Conservation (phyloP, 2,113 vertebrate species). For the Scytalopus superciliaris region DNA sequence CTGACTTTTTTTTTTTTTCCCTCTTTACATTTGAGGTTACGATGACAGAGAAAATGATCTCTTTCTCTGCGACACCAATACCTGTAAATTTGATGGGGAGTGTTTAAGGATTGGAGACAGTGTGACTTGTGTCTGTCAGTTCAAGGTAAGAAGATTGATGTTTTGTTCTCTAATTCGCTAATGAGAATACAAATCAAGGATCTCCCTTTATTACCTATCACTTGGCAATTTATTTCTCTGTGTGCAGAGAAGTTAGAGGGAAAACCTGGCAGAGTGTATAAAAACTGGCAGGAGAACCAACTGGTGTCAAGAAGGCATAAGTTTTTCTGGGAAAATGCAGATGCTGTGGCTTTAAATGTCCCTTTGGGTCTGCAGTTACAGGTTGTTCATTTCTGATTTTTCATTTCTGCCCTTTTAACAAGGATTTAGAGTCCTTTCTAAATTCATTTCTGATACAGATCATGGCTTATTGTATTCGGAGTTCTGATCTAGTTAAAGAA, state of each 20-base stretch:
- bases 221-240: conserved; percentile 58
- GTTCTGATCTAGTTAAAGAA: conserved; percentile 55
- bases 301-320: conserved; percentile 64
- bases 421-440: conserved; percentile 39
- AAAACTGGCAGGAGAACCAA: conserved; percentile 63
- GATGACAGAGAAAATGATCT: conserved; percentile 98
- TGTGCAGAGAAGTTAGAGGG: conserved; percentile 45
- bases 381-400: conserved; percentile 1
- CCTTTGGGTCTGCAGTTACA: not conserved
- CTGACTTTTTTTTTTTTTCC: conserved; percentile 27
- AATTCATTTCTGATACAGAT: conserved; percentile 47
- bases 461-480: conserved; percentile 39
- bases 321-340: conserved; percentile 48
- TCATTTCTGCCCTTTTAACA: not conserved
- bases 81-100: conserved; percentile 98
- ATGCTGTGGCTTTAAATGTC: conserved; percentile 47
- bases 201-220: conserved; percentile 44
- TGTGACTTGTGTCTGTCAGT: conserved; percentile 98
- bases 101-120: conserved; percentile 98
- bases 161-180: conserved; percentile 57
- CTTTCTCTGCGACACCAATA: conserved; percentile 98
- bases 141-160: conserved; percentile 88
- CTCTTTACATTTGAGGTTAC: conserved; percentile 85
- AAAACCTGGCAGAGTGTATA: conserved; percentile 46
- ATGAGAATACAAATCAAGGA: conserved; percentile 51